Evolutionary conservation across 2,888 invertebrate genomes (phyloP).

Genomic region (Zele albiditarsus): DNA sequence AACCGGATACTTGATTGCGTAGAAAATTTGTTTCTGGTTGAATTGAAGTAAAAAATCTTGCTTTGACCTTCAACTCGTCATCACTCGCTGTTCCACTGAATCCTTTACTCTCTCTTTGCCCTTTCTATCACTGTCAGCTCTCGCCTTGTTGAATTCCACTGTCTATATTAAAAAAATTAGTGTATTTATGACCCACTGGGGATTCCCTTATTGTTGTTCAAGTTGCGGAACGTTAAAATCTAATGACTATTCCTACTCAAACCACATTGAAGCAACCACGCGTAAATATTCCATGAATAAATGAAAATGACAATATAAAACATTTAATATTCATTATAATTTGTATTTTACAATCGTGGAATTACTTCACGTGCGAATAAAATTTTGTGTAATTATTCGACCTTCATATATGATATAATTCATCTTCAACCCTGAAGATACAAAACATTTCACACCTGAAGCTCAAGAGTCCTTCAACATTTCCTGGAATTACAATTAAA

Average conservation of each 20-base stretch:
- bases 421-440: background rate
- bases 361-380: background rate
- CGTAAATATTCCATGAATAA: background rate
- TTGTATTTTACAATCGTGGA: background rate
- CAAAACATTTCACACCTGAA: conserved; percentile 22
- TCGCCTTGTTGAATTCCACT: background rate
- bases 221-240: background rate
- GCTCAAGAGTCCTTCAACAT: conserved; percentile 17
- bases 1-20: background rate
- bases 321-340: background rate
- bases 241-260: background rate
- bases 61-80: background rate
- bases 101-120: background rate
- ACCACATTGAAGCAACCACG: background rate
- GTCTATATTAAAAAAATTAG: background rate
- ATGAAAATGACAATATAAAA: background rate
- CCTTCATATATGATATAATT: background rate
- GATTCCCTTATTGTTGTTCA: background rate
- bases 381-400: background rate
- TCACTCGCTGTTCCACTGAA: background rate
- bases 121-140: background rate
- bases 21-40: background rate
- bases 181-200: background rate
- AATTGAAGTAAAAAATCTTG: background rate
- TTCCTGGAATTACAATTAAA: conserved; percentile 16